Evolutionary conservation across 2,113 vertebrate species (phyloP), one percentile per base, ranked within the genome.

Genomic region (Sylvietta virens): DNA sequence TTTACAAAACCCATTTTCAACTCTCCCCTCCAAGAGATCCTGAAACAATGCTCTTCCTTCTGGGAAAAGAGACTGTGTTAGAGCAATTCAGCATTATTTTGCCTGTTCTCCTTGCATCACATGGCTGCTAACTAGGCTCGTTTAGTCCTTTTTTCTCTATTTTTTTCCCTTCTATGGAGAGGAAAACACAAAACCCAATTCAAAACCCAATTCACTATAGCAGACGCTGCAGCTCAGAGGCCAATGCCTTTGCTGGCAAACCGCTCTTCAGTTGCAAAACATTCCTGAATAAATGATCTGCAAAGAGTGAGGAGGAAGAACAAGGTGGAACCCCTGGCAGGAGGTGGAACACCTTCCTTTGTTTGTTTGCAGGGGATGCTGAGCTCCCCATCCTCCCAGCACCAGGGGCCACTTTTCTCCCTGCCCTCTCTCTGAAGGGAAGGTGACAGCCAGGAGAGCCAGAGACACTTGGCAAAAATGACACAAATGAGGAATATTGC

Each of bases 41-140:
- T 45, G 57, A 89, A 97, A 94, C 79, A 90, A 95, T 37, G 84
- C 45, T 60, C 47, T 69, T 91, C 95, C 70, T 79, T 80, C 84
- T 69, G 58, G 91, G 84, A 73, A 66, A 69, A 61, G 45, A 85
- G 42, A 35, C 88, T 3, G 11, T 37, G 24, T 23, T 37, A 33
- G 31, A 81, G 93, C 73, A 92, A 54, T 35, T 51, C 56, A 77
- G 86, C 83, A 50, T 58, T 65, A 85, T 90, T 92, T n/a, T 30
- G 50, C 82, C 47, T 73, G 45, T 15, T 93, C 51, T 30, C 44
- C 83, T 79, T 15, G n/a, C 69, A 81, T 33, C 83, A 51, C 61
- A n/a, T 18, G 51, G 60, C 91, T 62, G 58, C 82, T 82, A 86
- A 74, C 66, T 14, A 87, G 65, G n/a, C 66, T 66, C 47, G 3